phyloP scores from a whole-genome alignment of 2,888 invertebrate genomes.

The Desoria tigrina region DNA sequence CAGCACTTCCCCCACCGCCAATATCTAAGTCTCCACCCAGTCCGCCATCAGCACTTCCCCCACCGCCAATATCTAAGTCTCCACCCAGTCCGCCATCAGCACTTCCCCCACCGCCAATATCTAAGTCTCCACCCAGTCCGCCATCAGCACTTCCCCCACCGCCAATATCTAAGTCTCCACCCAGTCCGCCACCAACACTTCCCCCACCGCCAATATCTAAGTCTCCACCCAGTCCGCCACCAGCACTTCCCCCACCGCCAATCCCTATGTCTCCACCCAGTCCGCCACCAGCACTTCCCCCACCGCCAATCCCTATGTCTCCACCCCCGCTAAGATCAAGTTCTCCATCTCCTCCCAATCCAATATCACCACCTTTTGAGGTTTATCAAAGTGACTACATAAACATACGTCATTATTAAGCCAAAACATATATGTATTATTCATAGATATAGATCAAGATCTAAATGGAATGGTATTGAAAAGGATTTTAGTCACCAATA shows the following conservation, averaged over 20 bases:
- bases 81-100: not conserved
- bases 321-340: not conserved
- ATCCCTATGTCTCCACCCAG: not conserved
- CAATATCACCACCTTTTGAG: too few relatives aligned
- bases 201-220: not conserved
- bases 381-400: too few relatives aligned
- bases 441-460: too few relatives aligned
- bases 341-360: too few relatives aligned
- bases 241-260: not conserved
- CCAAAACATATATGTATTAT: too few relatives aligned
- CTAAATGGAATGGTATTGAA: too few relatives aligned
- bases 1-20: not conserved
- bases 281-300: not conserved
- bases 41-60: not conserved
- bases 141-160: not conserved
- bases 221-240: not conserved
- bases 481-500: too few relatives aligned
- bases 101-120: slow-evolving; percentile 7
- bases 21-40: not conserved
- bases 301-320: not conserved
- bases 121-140: not conserved
- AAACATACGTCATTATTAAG: too few relatives aligned
- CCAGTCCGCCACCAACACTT: not conserved
- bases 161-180: not conserved
- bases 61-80: not conserved